Conservation (phyloP, 2,888 invertebrate genomes). For the Helobdella robusta region DNA sequence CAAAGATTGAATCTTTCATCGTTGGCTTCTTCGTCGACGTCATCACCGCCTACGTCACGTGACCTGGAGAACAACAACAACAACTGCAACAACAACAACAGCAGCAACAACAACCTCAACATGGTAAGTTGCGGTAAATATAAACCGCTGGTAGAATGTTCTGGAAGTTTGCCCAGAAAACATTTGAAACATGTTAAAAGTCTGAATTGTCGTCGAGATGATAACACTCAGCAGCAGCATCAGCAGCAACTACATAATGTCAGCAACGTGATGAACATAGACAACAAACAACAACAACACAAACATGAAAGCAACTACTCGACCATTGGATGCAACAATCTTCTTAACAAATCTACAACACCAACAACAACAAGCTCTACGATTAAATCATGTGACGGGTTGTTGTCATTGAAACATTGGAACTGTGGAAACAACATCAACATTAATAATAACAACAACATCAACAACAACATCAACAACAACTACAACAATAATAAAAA, state of each 20-base stretch:
- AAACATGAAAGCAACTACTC: too few relatives aligned
- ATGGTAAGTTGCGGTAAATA: not conserved
- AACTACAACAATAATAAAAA: not conserved
- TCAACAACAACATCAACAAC: not conserved
- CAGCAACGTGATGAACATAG: not conserved
- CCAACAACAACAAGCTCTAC: too few relatives aligned
- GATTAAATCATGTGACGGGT: too few relatives aligned
- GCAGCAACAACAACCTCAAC: not conserved
- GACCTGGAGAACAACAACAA: not conserved
- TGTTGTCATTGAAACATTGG: too few relatives aligned
- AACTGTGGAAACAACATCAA: not conserved
- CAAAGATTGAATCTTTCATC: constrained; percentile 2
- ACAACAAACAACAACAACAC: too few relatives aligned
- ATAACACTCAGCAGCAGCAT: not conserved
- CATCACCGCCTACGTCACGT: too few relatives aligned
- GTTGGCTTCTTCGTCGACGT: not conserved
- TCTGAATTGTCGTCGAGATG: not conserved
- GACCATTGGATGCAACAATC: too few relatives aligned
- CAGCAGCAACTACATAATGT: too few relatives aligned
- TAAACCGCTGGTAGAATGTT: too few relatives aligned
- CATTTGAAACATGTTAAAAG: not conserved
- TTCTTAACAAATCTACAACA: too few relatives aligned
- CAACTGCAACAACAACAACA: not conserved
- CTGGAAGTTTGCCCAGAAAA: not conserved
- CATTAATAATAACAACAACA: not conserved